Percentiles rank a stretch among this genome's conserved stretches.
Conservation (phyloP, 1,140 invertebrate species). For the Propsilocerus akamusi region DNA sequence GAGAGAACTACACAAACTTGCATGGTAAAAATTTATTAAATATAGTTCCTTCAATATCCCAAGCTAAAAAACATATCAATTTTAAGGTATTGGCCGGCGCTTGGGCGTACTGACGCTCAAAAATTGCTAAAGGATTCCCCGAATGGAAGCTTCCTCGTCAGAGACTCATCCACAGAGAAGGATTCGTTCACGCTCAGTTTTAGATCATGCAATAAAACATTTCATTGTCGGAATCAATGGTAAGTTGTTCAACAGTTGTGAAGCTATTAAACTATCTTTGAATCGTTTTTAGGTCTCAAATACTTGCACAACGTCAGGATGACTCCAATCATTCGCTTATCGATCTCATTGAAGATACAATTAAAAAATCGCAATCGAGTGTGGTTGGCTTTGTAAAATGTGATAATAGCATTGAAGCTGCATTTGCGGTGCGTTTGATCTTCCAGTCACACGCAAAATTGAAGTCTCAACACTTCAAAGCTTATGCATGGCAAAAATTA, state of each 20-base stretch:
- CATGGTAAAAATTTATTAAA: too few species aligned
- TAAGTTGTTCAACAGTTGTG: conserved; percentile 45
- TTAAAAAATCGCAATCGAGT: conserved; percentile 38
- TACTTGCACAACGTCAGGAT: not conserved
- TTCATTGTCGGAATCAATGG: conserved; percentile 53
- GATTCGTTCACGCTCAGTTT: conserved; percentile 47
- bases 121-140: conserved; percentile 29
- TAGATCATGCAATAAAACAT: conserved; percentile 41
- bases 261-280: conserved; percentile 32
- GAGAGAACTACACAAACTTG: not conserved
- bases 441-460: not conserved
- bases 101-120: not conserved
- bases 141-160: conserved; percentile 54
- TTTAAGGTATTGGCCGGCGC: too few species aligned
- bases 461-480: not conserved
- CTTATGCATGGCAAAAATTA: conserved; percentile 8
- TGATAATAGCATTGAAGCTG: conserved; percentile 32
- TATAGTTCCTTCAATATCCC: too few species aligned
- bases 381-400: conserved; percentile 47
- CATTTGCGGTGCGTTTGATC: conserved; percentile 44
- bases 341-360: conserved; percentile 46
- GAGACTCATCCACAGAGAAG: conserved; percentile 46
- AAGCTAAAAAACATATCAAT: too few species aligned
- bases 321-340: conserved; percentile 38
- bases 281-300: too few species aligned